phyloP scores from a whole-genome alignment of 2,888 invertebrate species.

The Dynastes grantii region DNA sequence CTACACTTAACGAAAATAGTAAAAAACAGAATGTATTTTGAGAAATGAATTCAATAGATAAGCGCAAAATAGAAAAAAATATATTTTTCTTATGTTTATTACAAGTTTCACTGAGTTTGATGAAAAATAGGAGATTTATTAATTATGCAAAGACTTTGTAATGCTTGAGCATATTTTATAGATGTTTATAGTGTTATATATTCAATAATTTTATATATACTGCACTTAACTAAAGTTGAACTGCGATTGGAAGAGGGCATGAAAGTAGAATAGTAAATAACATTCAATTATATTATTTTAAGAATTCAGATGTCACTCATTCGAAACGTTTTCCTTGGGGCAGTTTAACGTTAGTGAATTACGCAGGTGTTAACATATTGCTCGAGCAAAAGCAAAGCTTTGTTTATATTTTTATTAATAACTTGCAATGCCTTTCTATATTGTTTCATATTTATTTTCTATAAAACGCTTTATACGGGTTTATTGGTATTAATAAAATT shows the following conservation, averaged over 20 bases:
- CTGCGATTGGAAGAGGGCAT: neutral
- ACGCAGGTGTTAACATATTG: neutral
- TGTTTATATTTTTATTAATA: neutral
- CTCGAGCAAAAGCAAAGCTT: conserved; percentile 25
- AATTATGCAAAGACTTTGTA: neutral
- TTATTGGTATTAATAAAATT: conserved; percentile 1
- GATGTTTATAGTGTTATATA: neutral
- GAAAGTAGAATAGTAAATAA: neutral
- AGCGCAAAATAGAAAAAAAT: neutral
- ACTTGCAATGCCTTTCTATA: neutral
- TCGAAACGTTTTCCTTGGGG: neutral
- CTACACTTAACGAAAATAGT: neutral
- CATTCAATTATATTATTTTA: neutral
- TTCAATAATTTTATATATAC: neutral
- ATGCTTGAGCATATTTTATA: neutral
- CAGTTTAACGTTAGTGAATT: neutral
- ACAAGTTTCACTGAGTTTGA: neutral
- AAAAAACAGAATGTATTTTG: neutral
- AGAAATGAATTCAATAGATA: neutral
- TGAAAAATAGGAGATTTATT: neutral
- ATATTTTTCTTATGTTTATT: neutral
- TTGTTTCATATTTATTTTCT: conserved; percentile 18
- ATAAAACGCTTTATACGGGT: conserved; percentile 34
- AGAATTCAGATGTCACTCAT: neutral
- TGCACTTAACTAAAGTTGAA: too few relatives aligned